Evolutionary conservation across 2,113 vertebrate species (phyloP), one percentile per base, ranked within the genome.

Genomic region (Trinectes maculatus): DNA sequence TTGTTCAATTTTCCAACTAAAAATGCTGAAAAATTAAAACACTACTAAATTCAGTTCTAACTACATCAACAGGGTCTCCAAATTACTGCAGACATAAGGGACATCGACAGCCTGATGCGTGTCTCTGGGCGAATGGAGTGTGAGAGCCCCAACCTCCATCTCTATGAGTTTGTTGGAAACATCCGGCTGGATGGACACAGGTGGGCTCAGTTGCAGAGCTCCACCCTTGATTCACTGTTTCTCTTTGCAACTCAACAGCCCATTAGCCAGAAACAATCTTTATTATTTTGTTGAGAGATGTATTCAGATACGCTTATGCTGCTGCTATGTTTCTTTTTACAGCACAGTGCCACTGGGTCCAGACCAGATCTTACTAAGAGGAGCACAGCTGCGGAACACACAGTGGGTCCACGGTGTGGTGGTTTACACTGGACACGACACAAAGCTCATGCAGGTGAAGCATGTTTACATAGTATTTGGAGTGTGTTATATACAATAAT

Each of bases 151-250:
- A 99, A 99, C 79, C 90, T 96, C 31, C 97, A 99, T 85, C 93
- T 99, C 44, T 99, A 99, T 5, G 98, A 99, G 87, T 99, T 99
- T 86, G 95, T 98, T 63, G 98, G 98, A 70, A 99, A 99, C 88
- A 95, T 99, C 79, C 93, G 95, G 5, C 87, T 98, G 69, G 93
- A 97, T 74, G 94, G 94, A 49, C 95, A 96, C 79, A 94, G 96
- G 98, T 99, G 91, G 40, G 83, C 37, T 18, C 42, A 21, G 25
- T 16, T 44, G 7, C 51, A 18, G 36, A 13, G 11, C 31, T 42
- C 10, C 18, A 5, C 0, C 12, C 10, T 61, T 51, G 51, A 16
- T 59, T 24, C 29, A 22, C 22, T 56, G 64, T 18, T 34, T 7
- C 44, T 31, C 43, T 37, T 48, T 43, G 15, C 3, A 26, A 52